Base-by-base conservation (phyloP, 2,888 invertebrate species). In the Diploptera punctata region DNA sequence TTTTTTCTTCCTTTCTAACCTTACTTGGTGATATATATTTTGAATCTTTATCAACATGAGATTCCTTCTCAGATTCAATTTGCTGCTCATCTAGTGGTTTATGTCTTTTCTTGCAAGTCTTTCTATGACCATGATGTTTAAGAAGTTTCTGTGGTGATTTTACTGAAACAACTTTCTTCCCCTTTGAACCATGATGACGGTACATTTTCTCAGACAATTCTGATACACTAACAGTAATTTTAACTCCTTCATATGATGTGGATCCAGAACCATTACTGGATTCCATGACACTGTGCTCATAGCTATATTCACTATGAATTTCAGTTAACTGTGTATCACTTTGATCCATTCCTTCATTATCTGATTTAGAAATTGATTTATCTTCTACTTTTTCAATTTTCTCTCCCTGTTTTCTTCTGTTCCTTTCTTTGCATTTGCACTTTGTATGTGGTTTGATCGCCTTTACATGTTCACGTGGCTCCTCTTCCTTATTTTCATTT, bases 221-320 rank as follows among this genome's bases (percentile, higher is more conserved):
- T 18, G 65, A 9, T 7, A 47, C 47, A 47, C 65, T 65, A 3
- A 65, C 65, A 16, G 47, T 24, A 26, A 65, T 38, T 29, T 65
- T 65, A 7, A 65, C 29, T 29, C 47, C 47, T 18, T 65, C 65
- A 47, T 65, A 65, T 13, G 65, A 43, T 24, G 65, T 9, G 1
- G 65, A 29, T n/a, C 16, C 26, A 9, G 60, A 60, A 31, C 24
- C 31, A 57, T 19, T 38, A 16, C 29, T 29, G 13, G 29, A 57
- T 19, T 57, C 57, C 16, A 16, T 33, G 24, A 54, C 7, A 47
- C 47, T 47, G 1, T 65, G 65, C n/a, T 47, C 65, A 18, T 33
- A 44, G 43, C 47, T 44, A 44, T 65, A 65, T 47, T 65, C 65
- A 24, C 47, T 47, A 16, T 26, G 74, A 7, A 80, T 78, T 78